Percentiles rank a stretch among this genome's conserved stretches.
These are phyloP conservation scores for Spea bombifrons DNA, from an alignment of 2,113 vertebrate species.

Conservation along the genomic window DNA sequence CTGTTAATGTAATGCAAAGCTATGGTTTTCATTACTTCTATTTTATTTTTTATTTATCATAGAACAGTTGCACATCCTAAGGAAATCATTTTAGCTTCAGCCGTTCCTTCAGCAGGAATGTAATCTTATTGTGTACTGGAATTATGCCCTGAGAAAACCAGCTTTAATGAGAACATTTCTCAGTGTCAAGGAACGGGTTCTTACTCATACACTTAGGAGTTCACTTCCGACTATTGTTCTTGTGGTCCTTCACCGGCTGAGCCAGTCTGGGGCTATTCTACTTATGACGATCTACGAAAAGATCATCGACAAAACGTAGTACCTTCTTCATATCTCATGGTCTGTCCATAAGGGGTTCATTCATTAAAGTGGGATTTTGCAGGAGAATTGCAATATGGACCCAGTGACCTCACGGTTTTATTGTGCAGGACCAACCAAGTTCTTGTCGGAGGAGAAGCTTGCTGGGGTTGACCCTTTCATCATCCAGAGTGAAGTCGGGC, in stretches of 20 bases:
- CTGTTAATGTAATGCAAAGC: conserved; percentile 13
- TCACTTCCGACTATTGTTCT: not conserved
- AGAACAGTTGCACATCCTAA: conserved; percentile 20
- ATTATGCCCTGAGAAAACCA: conserved; percentile 20
- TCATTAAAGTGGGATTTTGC: too few species aligned
- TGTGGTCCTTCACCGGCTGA: not conserved
- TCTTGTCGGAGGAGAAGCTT: too few species aligned
- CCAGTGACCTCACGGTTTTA: too few species aligned
- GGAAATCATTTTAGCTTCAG: conserved; percentile 24
- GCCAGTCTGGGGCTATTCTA: not conserved
- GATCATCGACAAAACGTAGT: too few species aligned
- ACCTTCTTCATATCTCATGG: too few species aligned
- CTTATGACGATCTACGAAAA: too few species aligned
- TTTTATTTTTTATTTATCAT: conserved; percentile 17
- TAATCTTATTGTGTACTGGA: conserved; percentile 20
- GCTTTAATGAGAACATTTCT: conserved; percentile 29
- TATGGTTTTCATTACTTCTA: conserved; percentile 25
- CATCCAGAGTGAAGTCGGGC: too few species aligned
- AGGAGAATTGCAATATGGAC: too few species aligned
- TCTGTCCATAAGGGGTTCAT: too few species aligned
- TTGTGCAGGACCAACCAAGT: too few species aligned
- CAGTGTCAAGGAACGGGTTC: conserved; percentile 8
- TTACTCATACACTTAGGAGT: not conserved
- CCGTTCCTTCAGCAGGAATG: not conserved
- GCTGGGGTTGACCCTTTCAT: too few species aligned